Evolutionary conservation across 2,888 invertebrate species (phyloP).

Genomic region (Neocrepidodera transversa): DNA sequence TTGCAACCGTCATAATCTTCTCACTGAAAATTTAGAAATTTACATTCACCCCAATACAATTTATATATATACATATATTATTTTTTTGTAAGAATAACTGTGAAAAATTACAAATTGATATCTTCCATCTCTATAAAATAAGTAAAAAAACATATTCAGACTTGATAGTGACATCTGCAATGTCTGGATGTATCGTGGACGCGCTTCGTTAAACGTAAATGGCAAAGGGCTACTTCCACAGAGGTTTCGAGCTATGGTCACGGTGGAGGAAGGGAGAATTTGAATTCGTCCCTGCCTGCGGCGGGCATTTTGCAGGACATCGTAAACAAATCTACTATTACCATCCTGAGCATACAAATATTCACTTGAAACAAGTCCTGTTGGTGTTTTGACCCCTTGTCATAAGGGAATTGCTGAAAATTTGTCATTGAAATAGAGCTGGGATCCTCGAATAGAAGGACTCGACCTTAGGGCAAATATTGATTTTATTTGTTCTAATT

Average conservation of each 20-base stretch:
- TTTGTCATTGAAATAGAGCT: background rate
- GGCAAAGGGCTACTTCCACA: constrained; percentile 1
- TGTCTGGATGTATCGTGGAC: constrained; percentile 42
- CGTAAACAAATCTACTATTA: constrained; percentile 15
- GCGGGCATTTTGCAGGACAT: constrained; percentile 19
- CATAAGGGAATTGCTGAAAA: constrained; percentile 4
- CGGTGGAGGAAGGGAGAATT: constrained; percentile 1
- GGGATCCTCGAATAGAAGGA: background rate
- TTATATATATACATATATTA: too few species aligned
- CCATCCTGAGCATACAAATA: constrained; percentile 19
- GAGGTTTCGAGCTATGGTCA: background rate
- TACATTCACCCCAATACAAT: too few species aligned
- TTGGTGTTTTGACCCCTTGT: constrained; percentile 11
- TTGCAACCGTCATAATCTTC: too few species aligned
- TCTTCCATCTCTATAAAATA: constrained; percentile 10
- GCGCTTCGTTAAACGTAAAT: constrained; percentile 42
- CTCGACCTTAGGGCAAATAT: background rate
- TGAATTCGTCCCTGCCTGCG: constrained; percentile 13
- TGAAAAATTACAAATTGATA: too few species aligned
- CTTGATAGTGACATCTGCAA: constrained; percentile 38
- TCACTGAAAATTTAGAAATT: too few species aligned
- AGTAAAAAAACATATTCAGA: constrained; percentile 1
- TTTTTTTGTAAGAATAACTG: too few species aligned
- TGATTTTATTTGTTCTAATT: too few species aligned
- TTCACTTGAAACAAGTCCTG: constrained; percentile 13